phyloP scores from a whole-genome alignment of 2,888 invertebrate species.

The Torymus aiolomorphi region DNA sequence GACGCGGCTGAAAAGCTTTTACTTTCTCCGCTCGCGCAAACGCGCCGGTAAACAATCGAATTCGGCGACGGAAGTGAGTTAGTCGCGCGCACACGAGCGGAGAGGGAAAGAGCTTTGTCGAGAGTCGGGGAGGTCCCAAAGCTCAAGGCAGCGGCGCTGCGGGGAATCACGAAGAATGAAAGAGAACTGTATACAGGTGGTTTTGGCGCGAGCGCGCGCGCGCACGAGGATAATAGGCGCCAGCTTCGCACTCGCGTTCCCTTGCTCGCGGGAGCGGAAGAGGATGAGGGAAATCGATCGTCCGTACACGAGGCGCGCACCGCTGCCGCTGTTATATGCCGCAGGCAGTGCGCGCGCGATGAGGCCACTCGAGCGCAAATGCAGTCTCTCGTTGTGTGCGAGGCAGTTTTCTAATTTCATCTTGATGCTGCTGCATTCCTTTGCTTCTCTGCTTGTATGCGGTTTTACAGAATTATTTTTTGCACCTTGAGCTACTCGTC shows the following conservation, averaged over 20 bases:
- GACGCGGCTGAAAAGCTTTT: slow-evolving; percentile 30
- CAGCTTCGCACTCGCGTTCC: neutral
- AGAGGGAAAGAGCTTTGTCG: slow-evolving; percentile 2
- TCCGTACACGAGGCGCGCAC: no score
- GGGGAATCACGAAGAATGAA: no score
- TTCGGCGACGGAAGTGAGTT: slow-evolving; percentile 41
- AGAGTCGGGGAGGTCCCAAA: no score
- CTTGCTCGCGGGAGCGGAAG: neutral
- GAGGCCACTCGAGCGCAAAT: no score
- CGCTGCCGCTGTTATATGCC: no score
- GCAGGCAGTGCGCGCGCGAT: no score
- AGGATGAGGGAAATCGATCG: slow-evolving; percentile 10
- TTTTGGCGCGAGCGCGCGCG: slow-evolving; percentile 6
- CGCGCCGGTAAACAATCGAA: slow-evolving; percentile 26
- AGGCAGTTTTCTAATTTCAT: slow-evolving; percentile 18
- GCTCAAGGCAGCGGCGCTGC: no score
- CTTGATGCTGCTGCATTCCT: neutral
- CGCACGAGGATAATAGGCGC: slow-evolving; percentile 6
- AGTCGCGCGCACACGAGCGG: neutral
- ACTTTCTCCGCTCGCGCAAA: neutral
- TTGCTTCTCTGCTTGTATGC: slow-evolving; percentile 5
- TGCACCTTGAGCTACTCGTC: no score
- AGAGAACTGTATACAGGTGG: slow-evolving; percentile 21
- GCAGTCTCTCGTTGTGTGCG: no score
- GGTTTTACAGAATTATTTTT: neutral